Conservation (phyloP, 2,113 vertebrate species). For the Phyllopteryx taeniolatus region DNA sequence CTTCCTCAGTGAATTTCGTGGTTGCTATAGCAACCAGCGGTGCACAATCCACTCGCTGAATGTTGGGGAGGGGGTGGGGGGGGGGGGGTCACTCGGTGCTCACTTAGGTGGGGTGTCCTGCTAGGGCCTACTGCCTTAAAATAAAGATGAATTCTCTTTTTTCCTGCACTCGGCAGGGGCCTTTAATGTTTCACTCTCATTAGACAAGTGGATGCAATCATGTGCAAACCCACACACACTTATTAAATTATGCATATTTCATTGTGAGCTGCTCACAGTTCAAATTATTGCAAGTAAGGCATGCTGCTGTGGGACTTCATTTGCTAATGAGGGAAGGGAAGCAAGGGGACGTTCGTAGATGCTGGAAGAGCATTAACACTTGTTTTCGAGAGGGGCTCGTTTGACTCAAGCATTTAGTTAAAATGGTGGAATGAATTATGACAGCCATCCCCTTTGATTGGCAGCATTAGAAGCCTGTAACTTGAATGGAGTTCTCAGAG, state of each 20-base stretch:
- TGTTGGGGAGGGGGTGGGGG: background rate
- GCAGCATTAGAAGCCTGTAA: background rate
- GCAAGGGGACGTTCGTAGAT: background rate
- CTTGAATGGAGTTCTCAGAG: background rate
- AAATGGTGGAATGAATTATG: background rate
- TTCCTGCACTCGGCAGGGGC: slow-evolving; percentile 52
- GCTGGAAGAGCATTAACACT: background rate
- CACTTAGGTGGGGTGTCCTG: slow-evolving; percentile 30
- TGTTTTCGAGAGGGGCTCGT: slow-evolving; percentile 5
- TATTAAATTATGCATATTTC: slow-evolving; percentile 65
- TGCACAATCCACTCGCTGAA: slow-evolving; percentile 45
- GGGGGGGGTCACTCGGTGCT: background rate
- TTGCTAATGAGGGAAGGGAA: slow-evolving; percentile 38
- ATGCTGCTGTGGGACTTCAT: slow-evolving; percentile 47
- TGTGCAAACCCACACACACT: slow-evolving; percentile 18
- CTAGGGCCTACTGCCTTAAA: slow-evolving; percentile 34
- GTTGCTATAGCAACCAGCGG: slow-evolving; percentile 56
- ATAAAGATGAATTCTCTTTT: slow-evolving; percentile 72
- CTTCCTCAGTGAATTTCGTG: slow-evolving; percentile 6
- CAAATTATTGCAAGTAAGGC: slow-evolving; percentile 43
- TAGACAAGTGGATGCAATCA: slow-evolving; percentile 53
- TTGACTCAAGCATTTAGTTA: slow-evolving; percentile 31
- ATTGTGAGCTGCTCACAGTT: slow-evolving; percentile 46
- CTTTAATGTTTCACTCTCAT: slow-evolving; percentile 35
- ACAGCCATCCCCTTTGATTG: slow-evolving; percentile 1